phyloP scores from a whole-genome alignment of 2,113 vertebrate species.

The Motacilla tschutschensis region DNA sequence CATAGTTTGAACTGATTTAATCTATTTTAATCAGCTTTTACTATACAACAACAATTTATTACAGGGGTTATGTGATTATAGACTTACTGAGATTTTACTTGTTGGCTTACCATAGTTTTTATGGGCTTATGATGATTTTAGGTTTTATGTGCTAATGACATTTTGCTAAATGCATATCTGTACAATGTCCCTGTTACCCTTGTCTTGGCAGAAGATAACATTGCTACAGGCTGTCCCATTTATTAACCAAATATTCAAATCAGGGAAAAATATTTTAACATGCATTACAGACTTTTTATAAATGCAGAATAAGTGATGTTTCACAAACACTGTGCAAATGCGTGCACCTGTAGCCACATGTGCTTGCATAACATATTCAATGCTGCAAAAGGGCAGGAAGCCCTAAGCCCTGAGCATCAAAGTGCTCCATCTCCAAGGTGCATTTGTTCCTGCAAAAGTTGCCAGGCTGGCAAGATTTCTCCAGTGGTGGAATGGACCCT shows the following conservation, averaged over 20 bases:
- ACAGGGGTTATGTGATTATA: constrained; percentile 6
- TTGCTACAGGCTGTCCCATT: neutral
- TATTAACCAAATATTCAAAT: constrained; percentile 16
- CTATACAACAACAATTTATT: constrained; percentile 30
- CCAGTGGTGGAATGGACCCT: neutral
- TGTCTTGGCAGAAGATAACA: neutral
- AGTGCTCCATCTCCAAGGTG: neutral
- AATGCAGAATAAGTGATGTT: neutral
- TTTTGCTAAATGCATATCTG: neutral
- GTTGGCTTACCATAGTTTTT: constrained; percentile 16
- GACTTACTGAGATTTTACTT: constrained; percentile 9
- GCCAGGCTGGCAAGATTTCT: neutral
- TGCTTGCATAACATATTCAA: neutral
- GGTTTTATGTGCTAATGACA: constrained; percentile 2
- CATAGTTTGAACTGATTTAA: constrained; percentile 6
- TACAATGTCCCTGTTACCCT: neutral
- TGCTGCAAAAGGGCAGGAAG: neutral
- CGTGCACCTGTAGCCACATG: neutral
- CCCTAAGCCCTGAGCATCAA: neutral
- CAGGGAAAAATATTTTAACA: neutral
- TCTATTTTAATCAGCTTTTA: constrained; percentile 45
- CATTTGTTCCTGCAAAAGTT: neutral
- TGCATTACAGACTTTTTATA: neutral
- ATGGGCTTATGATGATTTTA: neutral
- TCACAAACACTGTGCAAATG: neutral